Base-by-base conservation (phyloP, 2,113 vertebrate species). In the Megaptera novaeangliae region DNA sequence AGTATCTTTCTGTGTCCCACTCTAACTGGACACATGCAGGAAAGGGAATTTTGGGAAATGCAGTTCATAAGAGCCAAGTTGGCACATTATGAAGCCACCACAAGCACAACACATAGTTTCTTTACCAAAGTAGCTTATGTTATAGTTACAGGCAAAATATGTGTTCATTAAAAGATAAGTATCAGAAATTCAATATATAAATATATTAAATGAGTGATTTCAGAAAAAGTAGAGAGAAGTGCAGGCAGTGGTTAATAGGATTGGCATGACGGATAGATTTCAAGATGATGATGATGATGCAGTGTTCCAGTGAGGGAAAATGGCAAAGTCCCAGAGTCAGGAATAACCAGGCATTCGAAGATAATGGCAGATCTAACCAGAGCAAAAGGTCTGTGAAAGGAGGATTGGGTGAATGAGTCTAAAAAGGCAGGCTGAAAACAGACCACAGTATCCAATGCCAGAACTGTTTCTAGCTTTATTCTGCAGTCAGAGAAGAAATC, bases 171-270 rank as follows among this genome's bases (percentile, higher is more conserved):
- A 95, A 96, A 96, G 71, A 5, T 61, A 87, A 68, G 36, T 46
- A 80, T 81, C 44, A 96, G 27, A 88, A 97, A 71, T 78, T 89
- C 63, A 96, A 61, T 86, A 83, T 18, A 23, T 82, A 64, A 91
- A 95, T 83, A 95, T 83, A 88, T 75, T 85, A 86, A 85, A 93
- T 94, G 52, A 89, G 29, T 86, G 39, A 46, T 46, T 89, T 87
- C 55, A 90, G 80, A 52, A 46, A 55, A 83, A 71, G 29, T 12
- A 31, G 64, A 80, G 49, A 91, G 34, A 83, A 77, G 36, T 39
- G 9, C 8, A 91, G 75, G n/a, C 36, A 78, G 39, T 57, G 8
- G 61, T 83, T 88, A 83, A 55, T 34, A 86, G 25, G 29, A 41
- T 5, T 83, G 78, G 36, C 31, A 64, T 61, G 25, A 83, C 29